A percentile compares a stretch with the other conserved stretches of the same genome.
phyloP scores from a whole-genome alignment of 2,113 vertebrate species.

The Siniperca chuatsi region DNA sequence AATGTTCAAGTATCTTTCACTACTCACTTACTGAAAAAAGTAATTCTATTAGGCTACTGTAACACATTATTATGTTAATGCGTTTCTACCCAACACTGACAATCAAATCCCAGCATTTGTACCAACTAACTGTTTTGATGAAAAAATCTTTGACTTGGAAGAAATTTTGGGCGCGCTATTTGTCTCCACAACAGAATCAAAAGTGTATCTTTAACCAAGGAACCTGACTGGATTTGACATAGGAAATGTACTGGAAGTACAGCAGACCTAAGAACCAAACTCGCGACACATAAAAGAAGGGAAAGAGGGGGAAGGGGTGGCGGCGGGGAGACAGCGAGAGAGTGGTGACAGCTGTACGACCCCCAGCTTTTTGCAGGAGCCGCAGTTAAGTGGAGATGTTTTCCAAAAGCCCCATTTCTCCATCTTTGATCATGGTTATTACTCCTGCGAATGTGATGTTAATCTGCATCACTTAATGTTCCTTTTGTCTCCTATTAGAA shows the following conservation, averaged over 20 bases:
- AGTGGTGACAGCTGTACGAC: conserved; percentile 63
- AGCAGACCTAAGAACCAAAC: neutral
- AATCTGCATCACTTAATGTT: conserved; percentile 62
- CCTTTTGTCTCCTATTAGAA: conserved; percentile 59
- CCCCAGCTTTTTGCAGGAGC: conserved; percentile 36
- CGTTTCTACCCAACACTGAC: no score
- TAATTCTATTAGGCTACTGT: no score
- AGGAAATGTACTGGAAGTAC: neutral
- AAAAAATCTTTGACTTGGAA: neutral
- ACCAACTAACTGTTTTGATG: neutral
- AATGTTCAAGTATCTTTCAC: no score
- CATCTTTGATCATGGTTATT: conserved; percentile 51
- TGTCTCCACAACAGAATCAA: neutral
- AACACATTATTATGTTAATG: no score
- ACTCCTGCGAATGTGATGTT: conserved; percentile 14
- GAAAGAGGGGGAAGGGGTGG: conserved; percentile 21
- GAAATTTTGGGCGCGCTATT: neutral
- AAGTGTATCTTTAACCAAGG: neutral
- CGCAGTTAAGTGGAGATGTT: conserved; percentile 49
- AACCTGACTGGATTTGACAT: neutral
- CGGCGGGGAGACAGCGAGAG: conserved; percentile 9
- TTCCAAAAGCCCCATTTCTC: conserved; percentile 30
- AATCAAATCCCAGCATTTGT: no score
- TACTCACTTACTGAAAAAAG: no score
- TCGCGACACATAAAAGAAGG: conserved; percentile 11